Percentiles rank a stretch among this genome's conserved stretches.
phyloP scores from a whole-genome alignment of 1,140 invertebrate species.

The Procambarus virginalis region DNA sequence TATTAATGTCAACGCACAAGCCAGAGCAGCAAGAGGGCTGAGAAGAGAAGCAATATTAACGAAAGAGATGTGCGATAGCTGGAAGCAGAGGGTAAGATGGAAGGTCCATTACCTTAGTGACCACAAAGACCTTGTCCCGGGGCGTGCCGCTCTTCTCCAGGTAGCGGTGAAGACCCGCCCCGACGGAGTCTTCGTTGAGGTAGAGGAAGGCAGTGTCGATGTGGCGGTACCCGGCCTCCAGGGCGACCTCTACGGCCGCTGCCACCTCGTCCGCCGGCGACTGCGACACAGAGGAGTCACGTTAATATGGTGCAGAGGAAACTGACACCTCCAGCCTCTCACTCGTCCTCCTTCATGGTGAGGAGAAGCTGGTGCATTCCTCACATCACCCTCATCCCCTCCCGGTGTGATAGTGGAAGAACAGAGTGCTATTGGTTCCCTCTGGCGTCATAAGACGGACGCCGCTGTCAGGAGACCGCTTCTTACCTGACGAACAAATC shows the following conservation, averaged over 20 bases:
- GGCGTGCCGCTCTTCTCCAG: constrained; percentile 75
- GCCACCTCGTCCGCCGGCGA: constrained; percentile 27
- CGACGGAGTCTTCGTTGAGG: constrained; percentile 75
- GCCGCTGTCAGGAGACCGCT: no score
- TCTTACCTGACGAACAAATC: no score
- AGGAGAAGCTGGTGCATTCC: no score
- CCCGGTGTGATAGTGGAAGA: no score
- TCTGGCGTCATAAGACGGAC: no score
- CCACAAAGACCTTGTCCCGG: constrained; percentile 78
- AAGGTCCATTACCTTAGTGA: constrained; percentile 68
- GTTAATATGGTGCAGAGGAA: no score
- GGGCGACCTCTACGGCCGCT: constrained; percentile 79
- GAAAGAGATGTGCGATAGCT: neutral
- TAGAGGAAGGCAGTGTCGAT: constrained; percentile 83
- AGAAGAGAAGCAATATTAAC: neutral
- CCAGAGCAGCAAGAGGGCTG: no score
- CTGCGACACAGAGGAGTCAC: neutral
- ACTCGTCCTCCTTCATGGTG: no score
- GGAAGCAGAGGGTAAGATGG: neutral
- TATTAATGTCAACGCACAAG: no score
- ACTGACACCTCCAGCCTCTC: no score
- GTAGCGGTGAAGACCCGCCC: constrained; percentile 73
- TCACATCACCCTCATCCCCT: no score
- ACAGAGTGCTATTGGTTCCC: no score
- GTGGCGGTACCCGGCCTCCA: constrained; percentile 82